Base-by-base conservation (phyloP, 2,888 invertebrate species). In the Pristionchus fissidentatus region DNA sequence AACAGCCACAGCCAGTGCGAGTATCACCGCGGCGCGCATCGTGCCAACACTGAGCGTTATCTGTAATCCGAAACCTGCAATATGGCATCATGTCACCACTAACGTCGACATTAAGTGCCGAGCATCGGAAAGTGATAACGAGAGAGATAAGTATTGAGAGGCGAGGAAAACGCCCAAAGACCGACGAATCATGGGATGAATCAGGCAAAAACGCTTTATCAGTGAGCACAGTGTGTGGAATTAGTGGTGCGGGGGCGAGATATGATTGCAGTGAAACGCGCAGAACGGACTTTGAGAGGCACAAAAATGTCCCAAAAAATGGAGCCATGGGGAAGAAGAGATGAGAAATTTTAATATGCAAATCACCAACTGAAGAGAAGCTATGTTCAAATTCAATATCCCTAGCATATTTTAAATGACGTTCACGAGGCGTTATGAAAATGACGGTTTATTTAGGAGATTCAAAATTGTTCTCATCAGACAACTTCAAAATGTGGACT, bases 181-280 rank as follows among this genome's bases (percentile, higher is more conserved):
- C 19, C 62, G 38, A 66, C 35, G 62, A 38, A 66, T 8, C 62
- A 66, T 32, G 29, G 19, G 13, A 38, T 35, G 22, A 66, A 22
- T 38, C 35, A 66, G 38, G 38, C 35, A n/a, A n/a, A n/a, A 38
- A 66, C 22, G 38, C 62, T 66, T 66, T 66, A 66, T 66, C 62
- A 38, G 62, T 60, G 60, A 29, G 29, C 10, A 10, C 1, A 32
- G 29, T 29, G 60, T 60, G 60, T 29, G 10, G 60, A 60, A 32
- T 32, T 60, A 32, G 10, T 60, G 60, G 29, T 57, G 10, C 15
- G 57, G 32, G n/a, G n/a, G n/a, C n/a, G n/a, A n/a, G n/a, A n/a
- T n/a, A n/a, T n/a, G n/a, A n/a, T n/a, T n/a, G n/a, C n/a, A n/a
- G n/a, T n/a, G n/a, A n/a, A n/a, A n/a, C n/a, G n/a, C n/a, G n/a